Evolutionary conservation across 2,888 invertebrate species (phyloP), one percentile per base, ranked within the genome.

Genomic region (Agriotes lineatus): DNA sequence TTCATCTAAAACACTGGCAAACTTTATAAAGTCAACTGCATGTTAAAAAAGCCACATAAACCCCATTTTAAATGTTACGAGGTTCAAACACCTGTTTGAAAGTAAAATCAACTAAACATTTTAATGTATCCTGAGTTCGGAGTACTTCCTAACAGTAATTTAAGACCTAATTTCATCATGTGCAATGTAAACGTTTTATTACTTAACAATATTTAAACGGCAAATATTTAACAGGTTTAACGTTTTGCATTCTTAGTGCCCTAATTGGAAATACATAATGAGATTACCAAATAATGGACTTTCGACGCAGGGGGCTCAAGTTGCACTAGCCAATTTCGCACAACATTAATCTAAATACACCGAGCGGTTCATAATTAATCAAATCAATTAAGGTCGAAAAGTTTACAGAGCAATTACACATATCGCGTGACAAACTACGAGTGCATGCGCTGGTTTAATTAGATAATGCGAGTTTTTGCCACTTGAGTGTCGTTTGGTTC

Each of bases 381-480:
- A 16, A 56, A 56, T 56, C 39, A 56, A 56, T 56, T 56, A 56
- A 39, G 18, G 14, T 10, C n/a, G 1, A 56, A 56, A 12, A 56
- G 56, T 56, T 18, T 56, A 35, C 20, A 56, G 4, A 56, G 35
- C 56, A 20, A 56, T 56, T 56, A 56, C 33, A 18, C 33, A 20
- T 19, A 37, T 56, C 37, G 56, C 56, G 56, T 56, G 56, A 56
- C 56, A 37, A 35, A 37, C 50, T 35, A n/a, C n/a, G n/a, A n/a
- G n/a, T n/a, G 14, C 18, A 14, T 33, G 10, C 33, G 4, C 19
- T 39, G 56, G 56, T 56, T 56, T 56, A 56, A 56, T 56, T 56
- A 56, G 56, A 20, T 39, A n/a, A 48, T 48, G 19, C 18, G 39
- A n/a, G 22, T 56, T 35, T 56, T 33, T 12, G 1, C n/a, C 56